Percentiles rank a stretch among this genome's conserved stretches.
Conservation (phyloP, 2,888 invertebrate genomes). For the Ischnura elegans region DNA sequence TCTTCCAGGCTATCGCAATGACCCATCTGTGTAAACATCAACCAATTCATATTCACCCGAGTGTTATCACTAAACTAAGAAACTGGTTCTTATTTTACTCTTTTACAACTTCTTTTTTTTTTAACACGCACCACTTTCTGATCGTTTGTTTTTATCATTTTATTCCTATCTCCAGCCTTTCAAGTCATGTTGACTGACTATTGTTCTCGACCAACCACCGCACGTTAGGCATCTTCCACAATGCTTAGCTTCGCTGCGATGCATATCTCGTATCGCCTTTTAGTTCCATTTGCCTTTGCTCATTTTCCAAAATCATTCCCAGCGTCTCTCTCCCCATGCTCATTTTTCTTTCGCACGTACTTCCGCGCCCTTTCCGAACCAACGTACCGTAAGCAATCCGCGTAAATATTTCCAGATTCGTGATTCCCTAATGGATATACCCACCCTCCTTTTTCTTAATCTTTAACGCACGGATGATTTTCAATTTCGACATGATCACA, state of each 20-base stretch:
- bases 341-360: neutral
- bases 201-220: neutral
- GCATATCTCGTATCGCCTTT: neutral
- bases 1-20: no score
- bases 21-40: no score
- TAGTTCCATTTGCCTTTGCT: neutral
- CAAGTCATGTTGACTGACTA: neutral
- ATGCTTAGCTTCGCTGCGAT: neutral
- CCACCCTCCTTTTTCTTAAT: neutral
- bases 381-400: neutral
- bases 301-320: neutral
- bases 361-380: neutral
- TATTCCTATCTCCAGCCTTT: no score
- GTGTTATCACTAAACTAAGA: no score
- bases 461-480: neutral
- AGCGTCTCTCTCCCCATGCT: neutral
- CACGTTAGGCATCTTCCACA: neutral
- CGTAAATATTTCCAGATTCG: neutral
- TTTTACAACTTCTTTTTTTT: no score
- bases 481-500: neutral
- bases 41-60: no score
- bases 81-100: no score
- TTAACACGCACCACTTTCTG: no score
- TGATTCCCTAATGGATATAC: neutral
- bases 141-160: no score